Base-by-base conservation (phyloP, 2,888 invertebrate genomes). In the Drosophila mimica region DNA sequence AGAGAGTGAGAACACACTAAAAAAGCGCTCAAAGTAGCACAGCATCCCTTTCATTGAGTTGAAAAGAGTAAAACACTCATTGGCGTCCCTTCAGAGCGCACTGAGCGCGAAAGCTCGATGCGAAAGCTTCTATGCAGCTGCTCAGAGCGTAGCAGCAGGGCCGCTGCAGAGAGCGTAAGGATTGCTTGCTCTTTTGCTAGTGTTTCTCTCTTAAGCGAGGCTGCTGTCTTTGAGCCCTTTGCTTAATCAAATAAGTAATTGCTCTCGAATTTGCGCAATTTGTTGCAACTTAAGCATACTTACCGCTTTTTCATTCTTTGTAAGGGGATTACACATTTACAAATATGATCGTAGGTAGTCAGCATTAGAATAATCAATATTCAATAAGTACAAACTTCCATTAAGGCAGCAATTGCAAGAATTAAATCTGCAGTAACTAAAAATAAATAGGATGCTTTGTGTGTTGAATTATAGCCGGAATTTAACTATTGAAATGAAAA, bases 41-140 rank as follows among this genome's bases (percentile, higher is more conserved):
- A 63, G 28, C 54, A 48, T 54, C 60, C 34, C 31, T n/a, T 52
- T 9, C 4, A 9, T 25, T 60, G 53, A 53, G 64, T 25, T 17
- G 4, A 13, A 36, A 65, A 36, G 25, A 25, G n/a, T 8, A 57
- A 17, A 36, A n/a, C 54, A 56, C 49, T 58, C 63, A 30, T 0
- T 25, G 57, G 30, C 30, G n/a, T 31, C 20, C 38, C 4, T 20
- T 56, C 40, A 4, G 61, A 61, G 57, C 9, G 57, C 15, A 25
- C 57, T 40, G 57, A 30, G 57, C 57, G 20, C 20, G 28, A 70
- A 70, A 70, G 60, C 71, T 70, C 15, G 25, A 58, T 1, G 2
- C 3, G 4, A 25, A 30, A 70, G 69, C 69, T 70, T 46, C 13
- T 38, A 4, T 52, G 70, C 52, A 52, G 43, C 61, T 65, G 60